A percentile compares a stretch with the other conserved stretches of the same genome.
Evolutionary conservation across 2,888 invertebrate genomes (phyloP).

Genomic region (Biston stratarius): DNA sequence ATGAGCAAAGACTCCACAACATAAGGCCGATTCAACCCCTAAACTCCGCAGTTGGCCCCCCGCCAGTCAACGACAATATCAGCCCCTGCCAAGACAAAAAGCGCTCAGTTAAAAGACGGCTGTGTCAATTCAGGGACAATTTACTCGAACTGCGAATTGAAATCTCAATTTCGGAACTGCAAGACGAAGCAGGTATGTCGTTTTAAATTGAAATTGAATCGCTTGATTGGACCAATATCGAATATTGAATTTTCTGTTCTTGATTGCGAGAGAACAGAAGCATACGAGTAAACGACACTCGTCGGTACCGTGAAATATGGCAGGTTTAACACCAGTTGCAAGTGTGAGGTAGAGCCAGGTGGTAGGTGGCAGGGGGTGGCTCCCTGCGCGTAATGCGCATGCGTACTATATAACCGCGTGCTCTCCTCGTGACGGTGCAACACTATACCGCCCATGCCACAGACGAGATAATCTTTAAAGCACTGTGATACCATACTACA

Average conservation of each 20-base stretch:
- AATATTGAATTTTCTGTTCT: slow-evolving; percentile 68
- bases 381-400: slow-evolving; percentile 63
- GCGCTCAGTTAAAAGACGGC: slow-evolving; percentile 56
- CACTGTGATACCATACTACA: slow-evolving; percentile 30
- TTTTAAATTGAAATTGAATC: slow-evolving; percentile 40
- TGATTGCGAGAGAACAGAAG: slow-evolving; percentile 67
- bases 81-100: slow-evolving; percentile 68
- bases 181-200: slow-evolving; percentile 41
- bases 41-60: slow-evolving; percentile 64
- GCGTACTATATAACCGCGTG: slow-evolving; percentile 78
- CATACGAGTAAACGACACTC: slow-evolving; percentile 63
- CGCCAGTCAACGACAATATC: slow-evolving; percentile 76
- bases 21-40: slow-evolving; percentile 53
- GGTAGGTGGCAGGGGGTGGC: slow-evolving; percentile 51
- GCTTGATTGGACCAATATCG: slow-evolving; percentile 46
- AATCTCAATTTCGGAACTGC: slow-evolving; percentile 38
- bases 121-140: slow-evolving; percentile 56
- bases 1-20: slow-evolving; percentile 50
- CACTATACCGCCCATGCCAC: slow-evolving; percentile 41
- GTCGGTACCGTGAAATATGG: slow-evolving; percentile 71
- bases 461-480: background rate
- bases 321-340: slow-evolving; percentile 70
- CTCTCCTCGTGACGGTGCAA: slow-evolving; percentile 73
- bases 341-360: slow-evolving; percentile 58
- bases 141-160: slow-evolving; percentile 48